phyloP scores from a whole-genome alignment of 2,888 invertebrate species.

The Myathropa florea region DNA sequence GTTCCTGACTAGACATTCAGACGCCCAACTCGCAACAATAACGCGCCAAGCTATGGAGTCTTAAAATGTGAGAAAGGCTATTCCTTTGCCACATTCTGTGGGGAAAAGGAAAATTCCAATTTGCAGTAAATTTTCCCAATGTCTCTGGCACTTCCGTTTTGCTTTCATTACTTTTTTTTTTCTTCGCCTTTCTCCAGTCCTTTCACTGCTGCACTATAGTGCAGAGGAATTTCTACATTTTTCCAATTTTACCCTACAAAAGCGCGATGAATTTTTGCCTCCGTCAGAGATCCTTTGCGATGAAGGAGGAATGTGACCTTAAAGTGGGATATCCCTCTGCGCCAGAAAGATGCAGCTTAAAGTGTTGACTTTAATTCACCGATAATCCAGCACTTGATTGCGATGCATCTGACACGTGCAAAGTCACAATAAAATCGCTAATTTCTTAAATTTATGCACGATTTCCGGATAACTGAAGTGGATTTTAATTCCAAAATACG shows the following conservation, averaged over 20 bases:
- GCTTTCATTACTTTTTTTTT: not conserved
- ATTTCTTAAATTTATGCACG: constrained; percentile 4
- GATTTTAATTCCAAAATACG: constrained; percentile 49
- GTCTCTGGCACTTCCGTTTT: constrained; percentile 49
- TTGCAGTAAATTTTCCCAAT: constrained; percentile 67
- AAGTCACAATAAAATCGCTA: not conserved
- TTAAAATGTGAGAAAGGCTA: not conserved
- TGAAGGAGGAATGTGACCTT: constrained; percentile 42
- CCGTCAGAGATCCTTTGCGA: constrained; percentile 6
- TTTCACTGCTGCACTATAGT: constrained; percentile 39
- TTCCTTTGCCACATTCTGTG: constrained; percentile 8
- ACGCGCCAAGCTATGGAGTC: not conserved
- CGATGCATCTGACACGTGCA: not conserved
- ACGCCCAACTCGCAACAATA: not conserved
- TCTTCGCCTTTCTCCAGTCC: not conserved
- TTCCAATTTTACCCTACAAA: constrained; percentile 44
- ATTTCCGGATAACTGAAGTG: constrained; percentile 43
- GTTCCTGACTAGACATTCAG: not conserved
- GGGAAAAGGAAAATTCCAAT: constrained; percentile 52
- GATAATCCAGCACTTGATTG: constrained; percentile 30
- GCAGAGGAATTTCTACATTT: constrained; percentile 41
- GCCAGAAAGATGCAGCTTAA: no score
- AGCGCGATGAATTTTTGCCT: constrained; percentile 32
- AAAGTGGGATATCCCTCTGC: constrained; percentile 39
- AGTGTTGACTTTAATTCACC: constrained; percentile 38